Conservation (phyloP, 2,888 invertebrate genomes). For the Callyntrura sp. region DNA sequence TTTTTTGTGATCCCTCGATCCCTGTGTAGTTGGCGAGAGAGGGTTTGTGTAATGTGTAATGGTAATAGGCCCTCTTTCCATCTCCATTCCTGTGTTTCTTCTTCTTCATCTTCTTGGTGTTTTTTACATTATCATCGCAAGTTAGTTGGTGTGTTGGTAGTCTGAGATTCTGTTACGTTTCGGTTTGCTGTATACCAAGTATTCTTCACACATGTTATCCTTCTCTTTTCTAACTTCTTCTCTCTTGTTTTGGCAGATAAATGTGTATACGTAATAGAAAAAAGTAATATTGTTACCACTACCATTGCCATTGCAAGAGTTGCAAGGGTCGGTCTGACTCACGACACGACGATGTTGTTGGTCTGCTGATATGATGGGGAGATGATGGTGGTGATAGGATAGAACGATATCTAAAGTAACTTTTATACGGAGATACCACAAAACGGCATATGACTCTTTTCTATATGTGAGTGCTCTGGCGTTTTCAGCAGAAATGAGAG, state of each 20-base stretch:
- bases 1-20: not conserved
- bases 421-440: slow-evolving; percentile 1
- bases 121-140: slow-evolving; percentile 30
- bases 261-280: too few relatives aligned
- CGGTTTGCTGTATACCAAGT: not conserved
- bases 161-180: slow-evolving; percentile 26
- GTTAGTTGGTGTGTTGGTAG: too few relatives aligned
- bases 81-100: slow-evolving; percentile 28
- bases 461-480: too few relatives aligned
- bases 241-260: slow-evolving; percentile 43
- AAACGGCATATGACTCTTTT: not conserved
- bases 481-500: slow-evolving; percentile 8
- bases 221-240: too few relatives aligned
- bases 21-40: not conserved
- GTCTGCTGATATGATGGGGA: too few relatives aligned
- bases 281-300: not conserved
- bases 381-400: slow-evolving; percentile 36
- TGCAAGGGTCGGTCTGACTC: slow-evolving; percentile 32
- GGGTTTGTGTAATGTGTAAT: not conserved
- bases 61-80: slow-evolving; percentile 15
- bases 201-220: too few relatives aligned
- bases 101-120: slow-evolving; percentile 20
- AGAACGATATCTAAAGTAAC: slow-evolving; percentile 21
- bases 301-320: slow-evolving; percentile 24
- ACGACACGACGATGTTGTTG: not conserved